A percentile compares a stretch with the other conserved stretches of the same genome.
phyloP scores from a whole-genome alignment of 2,888 invertebrate genomes.

The Bimastos eiseni region DNA sequence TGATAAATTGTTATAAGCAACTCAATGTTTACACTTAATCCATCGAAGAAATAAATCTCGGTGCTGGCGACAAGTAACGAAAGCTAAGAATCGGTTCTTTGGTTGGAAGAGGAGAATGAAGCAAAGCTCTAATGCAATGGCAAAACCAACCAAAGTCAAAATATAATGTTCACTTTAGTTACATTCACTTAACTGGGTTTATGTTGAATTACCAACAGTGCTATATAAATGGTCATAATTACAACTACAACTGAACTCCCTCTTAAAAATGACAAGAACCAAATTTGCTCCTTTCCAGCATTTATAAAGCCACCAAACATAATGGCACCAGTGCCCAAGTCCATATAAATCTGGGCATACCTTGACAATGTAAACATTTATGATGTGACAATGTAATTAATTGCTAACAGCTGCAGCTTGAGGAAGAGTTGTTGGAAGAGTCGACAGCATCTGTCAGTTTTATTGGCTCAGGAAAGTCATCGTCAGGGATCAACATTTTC shows the following conservation, averaged over 20 bases:
- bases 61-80: not conserved
- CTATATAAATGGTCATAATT: no score
- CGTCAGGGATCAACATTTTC: conserved; percentile 87
- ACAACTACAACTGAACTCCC: no score
- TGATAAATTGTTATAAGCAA: not conserved
- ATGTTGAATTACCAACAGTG: not conserved
- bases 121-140: not conserved
- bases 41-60: not conserved
- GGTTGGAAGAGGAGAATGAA: not conserved
- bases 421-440: conserved; percentile 29
- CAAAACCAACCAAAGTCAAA: not conserved
- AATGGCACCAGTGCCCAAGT: no score
- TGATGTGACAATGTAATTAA: not conserved
- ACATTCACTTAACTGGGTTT: not conserved
- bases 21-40: not conserved
- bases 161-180: not conserved
- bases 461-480: conserved; percentile 96
- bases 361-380: not conserved
- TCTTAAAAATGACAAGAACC: no score
- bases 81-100: not conserved
- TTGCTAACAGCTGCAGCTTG: not conserved
- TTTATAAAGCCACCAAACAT: no score
- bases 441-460: conserved; percentile 56
- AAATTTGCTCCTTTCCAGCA: no score
- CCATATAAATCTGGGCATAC: not conserved